Evolutionary conservation across 2,113 vertebrate species (phyloP), one percentile per base, ranked within the genome.

Genomic region (Pao palembangensis): DNA sequence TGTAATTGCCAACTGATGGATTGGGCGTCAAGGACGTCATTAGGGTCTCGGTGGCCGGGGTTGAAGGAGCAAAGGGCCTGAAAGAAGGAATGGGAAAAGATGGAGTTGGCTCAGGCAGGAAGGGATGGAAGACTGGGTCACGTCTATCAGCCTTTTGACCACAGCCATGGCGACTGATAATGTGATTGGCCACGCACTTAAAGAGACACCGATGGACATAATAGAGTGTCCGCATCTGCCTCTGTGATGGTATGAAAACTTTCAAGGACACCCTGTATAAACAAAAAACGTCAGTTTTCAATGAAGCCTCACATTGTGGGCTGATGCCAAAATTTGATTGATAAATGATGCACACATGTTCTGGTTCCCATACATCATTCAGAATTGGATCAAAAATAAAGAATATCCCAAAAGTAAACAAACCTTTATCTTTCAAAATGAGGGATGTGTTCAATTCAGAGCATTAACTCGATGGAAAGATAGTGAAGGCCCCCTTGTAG

Each of bases 1-100:
- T 91, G 89, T 92, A 92, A 92, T 92, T 92, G 90, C 91, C 85
- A 85, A 83, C 91, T 92, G 91, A 92, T 91, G 84, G 88, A 92
- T 92, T 78, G 76, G 82, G 83, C 88, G 87, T 90, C 88, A 82
- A 81, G 77, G 71, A 75, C 63, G 79, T 90, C 88, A 88, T 92
- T 92, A 91, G 79, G 78, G 82, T 64, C 78, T 73, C 58, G 58
- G 73, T 78, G 75, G 78, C 81, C 61, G 2, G 70, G 81, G 58
- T 61, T 76, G 81, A 62, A 67, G 70, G 63, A 56, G 77, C 66
- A 79, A 82, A 77, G 72, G 74, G 84, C 85, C 88, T 89, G 86
- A 81, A 87, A 76, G 85, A 79, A 81, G 18, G 69, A 78, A 58
- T 78, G 71, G 73, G 73, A 69, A 70, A 74, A 77, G 85, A 69